Evolutionary conservation across 53 echinoderm and acorn worm genomes (phyloP), one percentile per base, ranked within the genome.

Genomic region (Temnopleurus reevesii): DNA sequence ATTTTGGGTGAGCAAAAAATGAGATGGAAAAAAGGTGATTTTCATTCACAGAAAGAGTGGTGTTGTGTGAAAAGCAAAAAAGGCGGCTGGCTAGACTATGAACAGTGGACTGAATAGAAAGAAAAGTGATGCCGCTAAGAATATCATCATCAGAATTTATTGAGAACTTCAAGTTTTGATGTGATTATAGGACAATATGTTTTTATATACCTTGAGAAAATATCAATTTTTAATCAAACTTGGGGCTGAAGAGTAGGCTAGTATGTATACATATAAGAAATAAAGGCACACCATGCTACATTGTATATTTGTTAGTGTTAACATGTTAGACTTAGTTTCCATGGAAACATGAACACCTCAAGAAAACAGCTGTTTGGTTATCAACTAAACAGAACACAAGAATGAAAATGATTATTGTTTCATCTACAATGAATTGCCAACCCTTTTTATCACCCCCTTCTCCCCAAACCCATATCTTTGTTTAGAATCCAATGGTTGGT

Each of bases 291-390:
- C 79, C 79, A 79, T 79, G 79, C 79, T 46, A 29, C 28, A 79
- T 28, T 47, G 49, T 46, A 29, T 49, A 47, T 79, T n/a, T 83
- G 83, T 83, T 83, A 83, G 83, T 83, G 54, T 54, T 54, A 83
- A 83, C 51, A 36, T 83, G 83, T 83, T 83, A 83, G 81, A 51
- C 77, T 77, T 77, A 77, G 79, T 79, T 29, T 79, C 79, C 79
- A 79, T 79, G 79, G 79, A 38, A 49, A 79, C 10, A 77, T 43
- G 34, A 77, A 77, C 79, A 79, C 79, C 79, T 79, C 79, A 46
- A 79, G 49, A 71, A 71, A 71, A 71, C 71, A 71, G 71, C 36
- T 71, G 71, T 38, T 41, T 31, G 17, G 63, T 63, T 33, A 63
- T 33, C n/a, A n/a, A n/a, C 63, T 63, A 4, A 12, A 13, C 41